Conservation (phyloP, 2,888 invertebrate genomes). For the Norana najaformis region DNA sequence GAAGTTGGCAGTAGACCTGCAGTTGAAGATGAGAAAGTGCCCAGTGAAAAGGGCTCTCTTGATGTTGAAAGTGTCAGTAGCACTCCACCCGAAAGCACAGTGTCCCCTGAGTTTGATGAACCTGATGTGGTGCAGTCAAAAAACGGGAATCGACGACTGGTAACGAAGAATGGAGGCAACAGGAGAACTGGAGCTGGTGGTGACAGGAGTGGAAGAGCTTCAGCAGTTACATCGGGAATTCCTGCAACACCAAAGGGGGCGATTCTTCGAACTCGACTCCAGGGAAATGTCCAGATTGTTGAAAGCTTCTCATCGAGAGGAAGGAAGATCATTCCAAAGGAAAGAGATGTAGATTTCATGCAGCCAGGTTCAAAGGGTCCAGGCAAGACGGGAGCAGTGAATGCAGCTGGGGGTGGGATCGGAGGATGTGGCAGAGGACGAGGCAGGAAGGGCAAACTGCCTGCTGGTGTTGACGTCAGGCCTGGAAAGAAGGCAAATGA, state of each 20-base stretch:
- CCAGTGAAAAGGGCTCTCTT: too few relatives aligned
- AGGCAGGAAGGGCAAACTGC: not conserved
- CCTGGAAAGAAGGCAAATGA: not conserved
- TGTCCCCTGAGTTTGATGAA: not conserved
- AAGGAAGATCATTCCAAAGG: constrained; percentile 28
- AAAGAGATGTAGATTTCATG: constrained; percentile 22
- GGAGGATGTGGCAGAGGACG: constrained; percentile 23
- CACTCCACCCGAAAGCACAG: not conserved
- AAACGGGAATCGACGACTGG: not conserved
- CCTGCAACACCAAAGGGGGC: not conserved
- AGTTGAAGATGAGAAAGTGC: not conserved
- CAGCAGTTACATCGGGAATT: not conserved
- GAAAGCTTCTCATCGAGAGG: constrained; percentile 26
- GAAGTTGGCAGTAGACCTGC: not conserved
- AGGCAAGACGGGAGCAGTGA: not conserved
- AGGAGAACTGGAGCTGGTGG: not conserved
- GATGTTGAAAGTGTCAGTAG: not conserved
- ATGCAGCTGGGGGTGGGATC: not conserved
- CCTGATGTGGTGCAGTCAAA: not conserved
- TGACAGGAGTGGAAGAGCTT: not conserved
- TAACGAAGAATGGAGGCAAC: not conserved
- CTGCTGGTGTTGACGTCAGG: not conserved
- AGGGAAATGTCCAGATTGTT: not conserved
- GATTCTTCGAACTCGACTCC: constrained; percentile 14
- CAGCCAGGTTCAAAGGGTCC: not conserved